Conservation (phyloP, 2,113 vertebrate species). For the Anseranas semipalmata region DNA sequence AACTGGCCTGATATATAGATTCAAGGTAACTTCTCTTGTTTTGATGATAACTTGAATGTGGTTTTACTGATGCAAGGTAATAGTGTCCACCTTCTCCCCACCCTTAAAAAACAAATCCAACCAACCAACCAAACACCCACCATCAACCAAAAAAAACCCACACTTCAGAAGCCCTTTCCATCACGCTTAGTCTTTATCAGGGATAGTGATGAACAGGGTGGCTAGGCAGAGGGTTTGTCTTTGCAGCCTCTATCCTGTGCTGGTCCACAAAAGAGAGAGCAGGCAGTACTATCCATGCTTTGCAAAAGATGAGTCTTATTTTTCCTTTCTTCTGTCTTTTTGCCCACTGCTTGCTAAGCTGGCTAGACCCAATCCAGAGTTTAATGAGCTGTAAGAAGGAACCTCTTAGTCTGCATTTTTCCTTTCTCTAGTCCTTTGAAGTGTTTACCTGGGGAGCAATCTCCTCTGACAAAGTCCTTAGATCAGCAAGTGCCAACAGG, state of each 20-base stretch:
- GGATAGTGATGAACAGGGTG: not conserved
- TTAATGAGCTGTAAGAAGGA: not conserved
- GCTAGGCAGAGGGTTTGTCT: not conserved
- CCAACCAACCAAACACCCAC: not conserved
- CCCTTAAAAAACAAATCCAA: not conserved
- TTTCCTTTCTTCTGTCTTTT: not conserved
- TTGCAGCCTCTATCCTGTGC: not conserved
- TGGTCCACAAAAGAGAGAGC: not conserved
- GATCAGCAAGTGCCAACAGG: not conserved
- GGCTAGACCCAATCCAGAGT: not conserved
- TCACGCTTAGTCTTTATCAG: not conserved
- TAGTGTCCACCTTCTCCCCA: not conserved
- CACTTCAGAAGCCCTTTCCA: not conserved
- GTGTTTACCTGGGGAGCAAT: not conserved
- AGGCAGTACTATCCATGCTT: not conserved
- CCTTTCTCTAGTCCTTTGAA: not conserved
- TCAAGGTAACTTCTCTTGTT: not conserved
- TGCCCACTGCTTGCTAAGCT: not conserved
- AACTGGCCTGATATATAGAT: not conserved
- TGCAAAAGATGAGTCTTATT: not conserved
- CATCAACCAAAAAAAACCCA: not conserved
- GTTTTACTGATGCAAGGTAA: not conserved
- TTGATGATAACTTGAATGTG: not conserved
- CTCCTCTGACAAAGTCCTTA: not conserved
- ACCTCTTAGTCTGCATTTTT: not conserved